Conservation (phyloP, 2,797 vertebrate genomes). For the Scolopax rusticola region DNA sequence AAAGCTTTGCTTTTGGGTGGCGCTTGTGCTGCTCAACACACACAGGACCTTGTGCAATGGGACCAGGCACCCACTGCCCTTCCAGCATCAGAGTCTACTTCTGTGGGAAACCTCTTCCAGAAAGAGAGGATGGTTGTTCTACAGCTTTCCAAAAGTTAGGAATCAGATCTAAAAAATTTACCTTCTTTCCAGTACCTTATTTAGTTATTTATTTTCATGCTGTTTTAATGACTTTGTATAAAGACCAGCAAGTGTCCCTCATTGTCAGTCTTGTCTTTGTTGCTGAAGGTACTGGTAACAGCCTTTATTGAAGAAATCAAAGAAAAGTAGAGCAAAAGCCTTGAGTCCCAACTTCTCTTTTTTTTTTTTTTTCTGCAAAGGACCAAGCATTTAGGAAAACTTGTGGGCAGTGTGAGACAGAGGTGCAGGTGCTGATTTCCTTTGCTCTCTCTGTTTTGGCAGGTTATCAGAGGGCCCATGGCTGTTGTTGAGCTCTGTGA, state of each 20-base stretch:
- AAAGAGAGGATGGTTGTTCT: neutral
- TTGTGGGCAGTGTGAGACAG: neutral
- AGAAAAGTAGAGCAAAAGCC: neutral
- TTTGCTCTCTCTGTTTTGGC: neutral
- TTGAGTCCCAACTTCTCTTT: neutral
- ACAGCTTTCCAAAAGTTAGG: neutral
- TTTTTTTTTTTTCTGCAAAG: neutral
- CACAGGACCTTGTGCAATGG: fast-evolving
- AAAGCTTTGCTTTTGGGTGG: neutral
- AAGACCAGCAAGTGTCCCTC: neutral
- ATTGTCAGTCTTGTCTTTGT: neutral
- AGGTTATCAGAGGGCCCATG: conserved; percentile 92
- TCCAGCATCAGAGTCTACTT: neutral
- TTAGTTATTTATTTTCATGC: neutral
- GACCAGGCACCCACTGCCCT: neutral
- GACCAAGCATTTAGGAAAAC: neutral
- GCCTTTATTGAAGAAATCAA: neutral
- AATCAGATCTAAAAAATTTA: neutral
- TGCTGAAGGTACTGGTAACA: neutral
- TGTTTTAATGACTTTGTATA: neutral
- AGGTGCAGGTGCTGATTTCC: neutral
- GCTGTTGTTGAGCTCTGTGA: conserved; percentile 86
- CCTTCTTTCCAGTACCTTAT: neutral
- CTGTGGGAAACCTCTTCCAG: neutral
- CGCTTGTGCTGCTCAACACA: neutral